A percentile compares a stretch with the other conserved stretches of the same genome.
Conservation (phyloP, 2,888 invertebrate species). For the Leptura quadrifasciata region DNA sequence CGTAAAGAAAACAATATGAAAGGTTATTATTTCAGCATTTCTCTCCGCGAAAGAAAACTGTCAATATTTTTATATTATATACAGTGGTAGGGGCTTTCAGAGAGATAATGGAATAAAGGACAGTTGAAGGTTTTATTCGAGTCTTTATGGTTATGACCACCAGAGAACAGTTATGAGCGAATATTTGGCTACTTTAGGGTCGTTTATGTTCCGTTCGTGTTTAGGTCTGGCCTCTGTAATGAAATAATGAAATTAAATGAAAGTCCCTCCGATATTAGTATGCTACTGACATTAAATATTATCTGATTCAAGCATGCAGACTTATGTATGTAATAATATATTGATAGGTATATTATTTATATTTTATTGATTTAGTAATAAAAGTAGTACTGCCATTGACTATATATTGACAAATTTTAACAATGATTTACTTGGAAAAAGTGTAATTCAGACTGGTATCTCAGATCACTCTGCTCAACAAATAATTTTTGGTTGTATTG, state of each 20-base stretch:
- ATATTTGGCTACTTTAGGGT: constrained; percentile 55
- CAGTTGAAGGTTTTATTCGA: constrained; percentile 47
- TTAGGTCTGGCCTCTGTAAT: constrained; percentile 43
- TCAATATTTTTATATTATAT: constrained; percentile 41
- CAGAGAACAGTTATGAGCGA: constrained; percentile 47
- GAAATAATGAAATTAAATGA: constrained; percentile 52
- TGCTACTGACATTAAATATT: not conserved
- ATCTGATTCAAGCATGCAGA: not conserved
- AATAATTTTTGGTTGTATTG: too few relatives aligned
- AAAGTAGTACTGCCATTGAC: too few relatives aligned
- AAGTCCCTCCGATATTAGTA: constrained; percentile 10
- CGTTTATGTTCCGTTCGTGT: constrained; percentile 58
- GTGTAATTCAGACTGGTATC: too few relatives aligned
- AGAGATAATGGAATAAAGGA: constrained; percentile 53
- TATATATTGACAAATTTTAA: too few relatives aligned
- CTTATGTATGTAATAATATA: too few relatives aligned
- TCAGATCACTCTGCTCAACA: too few relatives aligned
- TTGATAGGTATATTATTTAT: too few relatives aligned
- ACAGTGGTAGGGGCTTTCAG: constrained; percentile 34
- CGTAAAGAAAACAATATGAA: not conserved
- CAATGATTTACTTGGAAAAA: too few relatives aligned
- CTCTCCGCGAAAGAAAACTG: constrained; percentile 15
- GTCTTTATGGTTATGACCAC: constrained; percentile 55
- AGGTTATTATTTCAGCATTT: constrained; percentile 12
- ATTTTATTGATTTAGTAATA: too few relatives aligned